phyloP scores from a whole-genome alignment of 1,140 invertebrate species.

The Drosophila ercepeae region DNA sequence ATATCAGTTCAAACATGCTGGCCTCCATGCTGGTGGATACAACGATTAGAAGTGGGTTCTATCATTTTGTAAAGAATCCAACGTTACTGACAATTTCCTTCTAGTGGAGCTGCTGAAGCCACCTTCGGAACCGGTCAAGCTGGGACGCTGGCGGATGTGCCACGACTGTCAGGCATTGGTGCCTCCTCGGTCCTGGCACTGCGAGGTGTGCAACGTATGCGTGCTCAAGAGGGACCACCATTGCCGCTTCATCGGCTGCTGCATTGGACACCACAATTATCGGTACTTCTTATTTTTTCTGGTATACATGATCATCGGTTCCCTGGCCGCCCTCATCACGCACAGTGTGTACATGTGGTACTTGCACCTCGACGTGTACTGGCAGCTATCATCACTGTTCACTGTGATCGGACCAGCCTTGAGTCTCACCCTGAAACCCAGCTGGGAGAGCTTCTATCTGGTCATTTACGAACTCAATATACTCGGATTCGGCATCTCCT shows the following conservation, averaged over 20 bases:
- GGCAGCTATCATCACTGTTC: conserved; percentile 85
- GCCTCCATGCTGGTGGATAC: conserved; percentile 90
- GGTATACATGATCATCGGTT: conserved; percentile 90
- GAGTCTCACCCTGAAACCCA: conserved; percentile 85
- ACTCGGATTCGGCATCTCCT: conserved; percentile 88
- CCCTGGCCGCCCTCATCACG: conserved; percentile 88
- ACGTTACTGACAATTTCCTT: not conserved
- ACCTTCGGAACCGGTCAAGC: conserved; percentile 30
- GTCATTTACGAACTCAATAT: conserved; percentile 88
- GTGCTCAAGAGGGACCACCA: conserved; percentile 97
- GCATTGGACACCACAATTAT: conserved; percentile 95
- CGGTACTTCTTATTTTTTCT: conserved; percentile 94
- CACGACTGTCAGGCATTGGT: conserved; percentile 89
- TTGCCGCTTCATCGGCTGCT: conserved; percentile 95
- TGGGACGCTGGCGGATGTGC: conserved; percentile 89
- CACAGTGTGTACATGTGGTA: conserved; percentile 88
- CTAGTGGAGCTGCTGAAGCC: conserved; percentile 59
- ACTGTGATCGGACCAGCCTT: conserved; percentile 88
- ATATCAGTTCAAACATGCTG: conserved; percentile 90
- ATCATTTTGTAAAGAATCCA: not conserved
- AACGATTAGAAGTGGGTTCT: conserved; percentile 86
- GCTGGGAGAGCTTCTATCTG: conserved; percentile 85
- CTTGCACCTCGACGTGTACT: conserved; percentile 84
- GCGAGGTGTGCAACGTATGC: conserved; percentile 91
- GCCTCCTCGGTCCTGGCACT: conserved; percentile 96